Evolutionary conservation across 37 sponge, comb jelly and placozoan genomes (phyloP).

Genomic region (Halichondria panicea): DNA sequence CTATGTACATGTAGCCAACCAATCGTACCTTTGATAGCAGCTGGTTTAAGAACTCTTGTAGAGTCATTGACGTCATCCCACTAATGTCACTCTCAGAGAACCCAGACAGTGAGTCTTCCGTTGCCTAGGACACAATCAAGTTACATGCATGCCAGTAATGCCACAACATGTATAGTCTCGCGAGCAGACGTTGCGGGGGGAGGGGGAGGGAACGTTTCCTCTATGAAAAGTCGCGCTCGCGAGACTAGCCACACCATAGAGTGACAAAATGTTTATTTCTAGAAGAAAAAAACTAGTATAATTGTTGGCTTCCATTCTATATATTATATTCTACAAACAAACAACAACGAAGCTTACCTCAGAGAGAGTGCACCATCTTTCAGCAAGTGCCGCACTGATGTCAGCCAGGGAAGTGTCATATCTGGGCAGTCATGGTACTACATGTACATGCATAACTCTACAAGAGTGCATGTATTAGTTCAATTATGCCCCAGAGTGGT

Average conservation of each 20-base stretch:
- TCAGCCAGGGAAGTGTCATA: constrained; percentile 63
- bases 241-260: not conserved
- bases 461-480: too few species aligned
- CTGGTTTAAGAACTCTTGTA: constrained; percentile 52
- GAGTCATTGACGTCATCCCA: constrained; percentile 7
- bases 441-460: too few species aligned
- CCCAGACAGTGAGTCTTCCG: not conserved
- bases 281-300: too few species aligned
- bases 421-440: too few species aligned
- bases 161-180: not conserved
- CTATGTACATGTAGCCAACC: too few species aligned
- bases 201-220: not conserved
- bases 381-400: constrained; percentile 51
- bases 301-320: too few species aligned
- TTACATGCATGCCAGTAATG: not conserved
- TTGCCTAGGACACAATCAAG: not conserved
- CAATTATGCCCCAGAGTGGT: too few species aligned
- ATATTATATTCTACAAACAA: too few species aligned
- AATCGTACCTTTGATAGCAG: constrained; percentile 43
- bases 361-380: constrained; percentile 50
- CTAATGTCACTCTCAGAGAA: constrained; percentile 43
- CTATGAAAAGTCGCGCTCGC: not conserved
- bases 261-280: too few species aligned
- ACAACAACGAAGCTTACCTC: not conserved
- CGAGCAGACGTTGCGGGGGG: not conserved